Base-by-base conservation (phyloP, 2,113 vertebrate genomes). In the Neolamprologus kungweensis region DNA sequence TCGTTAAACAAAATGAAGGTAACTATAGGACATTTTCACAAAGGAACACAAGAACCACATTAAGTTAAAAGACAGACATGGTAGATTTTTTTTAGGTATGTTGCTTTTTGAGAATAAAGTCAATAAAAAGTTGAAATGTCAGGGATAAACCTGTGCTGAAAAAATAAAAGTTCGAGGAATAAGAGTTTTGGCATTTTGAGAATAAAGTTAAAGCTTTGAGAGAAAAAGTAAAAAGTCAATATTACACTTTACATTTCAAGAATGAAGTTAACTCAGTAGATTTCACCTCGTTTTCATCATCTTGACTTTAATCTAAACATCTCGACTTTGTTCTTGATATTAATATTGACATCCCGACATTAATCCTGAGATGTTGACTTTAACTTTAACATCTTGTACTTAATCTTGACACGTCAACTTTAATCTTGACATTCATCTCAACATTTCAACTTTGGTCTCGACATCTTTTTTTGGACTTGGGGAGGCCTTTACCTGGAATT, bases 401-500 rank as follows among this genome's bases (percentile, higher is more conserved):
- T 28, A 17, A 26, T 47, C 40, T 47, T 28, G 9, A 28, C 9
- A 47, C 1, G 4, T 28, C 42, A 9, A 71, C n/a, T 71, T 71
- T 42, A 16, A 42, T 73, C 63, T 68, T 37, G 37, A 23, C n/a
- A 42, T 73, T 4, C 3, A 68, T 13, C 33, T 68, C 60, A 37
- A 68, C 33, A 37, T 68, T 35, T 68, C 10, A 13, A 65, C 60
- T 21, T 65, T 37, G 10, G 10, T 65, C 60, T 65, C 33, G 7
- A 37, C 33, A 68, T 68, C 19, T 37, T 13, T 35, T 35, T 35
- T n/a, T 35, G 9, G 26, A 47, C 60, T 23, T 55, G 26, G 17
- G 78, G 14, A 80, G 7, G 9, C 65, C 45, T 71, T 80, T 40
- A 98, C 98, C 97, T 97, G 86, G 97, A 96, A 89, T 96, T 97